phyloP scores from a whole-genome alignment of 1,140 invertebrate species.

The Colletes gigas region DNA sequence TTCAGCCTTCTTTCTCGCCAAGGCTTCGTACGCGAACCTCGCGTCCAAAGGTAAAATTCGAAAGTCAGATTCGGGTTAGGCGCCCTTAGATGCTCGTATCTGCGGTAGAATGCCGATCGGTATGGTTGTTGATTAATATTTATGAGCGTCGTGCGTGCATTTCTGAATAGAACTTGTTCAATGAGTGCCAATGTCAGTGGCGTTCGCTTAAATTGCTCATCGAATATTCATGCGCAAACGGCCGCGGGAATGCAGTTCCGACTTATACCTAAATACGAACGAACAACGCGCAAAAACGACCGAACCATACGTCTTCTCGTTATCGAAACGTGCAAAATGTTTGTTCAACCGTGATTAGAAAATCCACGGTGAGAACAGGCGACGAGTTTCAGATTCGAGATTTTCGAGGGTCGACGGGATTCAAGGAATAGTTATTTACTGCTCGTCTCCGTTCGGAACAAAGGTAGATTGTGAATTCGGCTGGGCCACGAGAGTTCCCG shows the following conservation, averaged over 20 bases:
- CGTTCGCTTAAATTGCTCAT: conserved; percentile 41
- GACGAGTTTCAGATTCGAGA: not conserved
- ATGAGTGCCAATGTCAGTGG: conserved; percentile 39
- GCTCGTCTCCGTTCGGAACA: not conserved
- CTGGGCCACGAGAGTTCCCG: conserved; percentile 16
- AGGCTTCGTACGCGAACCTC: no score
- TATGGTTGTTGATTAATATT: conserved; percentile 36
- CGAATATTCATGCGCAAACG: conserved; percentile 43
- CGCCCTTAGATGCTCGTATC: no score
- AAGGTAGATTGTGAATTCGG: conserved; percentile 17
- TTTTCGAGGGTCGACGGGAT: not conserved
- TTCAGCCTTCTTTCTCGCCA: no score
- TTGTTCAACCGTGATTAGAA: no score
- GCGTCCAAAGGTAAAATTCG: no score
- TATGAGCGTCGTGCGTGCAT: conserved; percentile 37
- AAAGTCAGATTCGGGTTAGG: no score
- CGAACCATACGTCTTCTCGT: no score
- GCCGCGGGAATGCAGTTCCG: conserved; percentile 14
- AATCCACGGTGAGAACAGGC: no score
- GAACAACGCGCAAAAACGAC: not conserved
- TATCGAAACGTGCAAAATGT: not conserved
- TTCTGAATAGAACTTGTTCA: conserved; percentile 47
- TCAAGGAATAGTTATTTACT: not conserved
- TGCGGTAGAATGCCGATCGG: not conserved
- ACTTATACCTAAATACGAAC: conserved; percentile 16